These are phyloP conservation scores for Mythimna ferrago DNA, from an alignment of 2,888 invertebrate genomes.

Conservation along the genomic window DNA sequence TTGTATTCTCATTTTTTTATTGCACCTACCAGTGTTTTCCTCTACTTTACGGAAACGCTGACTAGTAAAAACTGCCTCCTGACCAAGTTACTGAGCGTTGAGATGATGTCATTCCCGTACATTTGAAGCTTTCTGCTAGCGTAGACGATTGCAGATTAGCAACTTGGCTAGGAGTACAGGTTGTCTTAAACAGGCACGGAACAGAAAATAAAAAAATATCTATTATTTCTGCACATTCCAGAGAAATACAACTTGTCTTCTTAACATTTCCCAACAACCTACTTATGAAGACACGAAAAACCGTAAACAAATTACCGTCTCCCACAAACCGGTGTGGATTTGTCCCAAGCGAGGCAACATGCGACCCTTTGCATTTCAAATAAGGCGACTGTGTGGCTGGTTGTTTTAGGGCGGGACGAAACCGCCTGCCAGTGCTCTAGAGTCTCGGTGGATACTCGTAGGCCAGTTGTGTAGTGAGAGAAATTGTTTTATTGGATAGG, in stretches of 20 bases:
- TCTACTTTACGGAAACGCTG: no score
- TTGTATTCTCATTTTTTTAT: no score
- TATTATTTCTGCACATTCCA: not conserved
- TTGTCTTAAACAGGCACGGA: no score
- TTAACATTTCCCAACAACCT: not conserved
- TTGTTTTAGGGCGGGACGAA: conserved; percentile 62
- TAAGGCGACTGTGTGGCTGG: conserved; percentile 58
- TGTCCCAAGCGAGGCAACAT: conserved; percentile 46
- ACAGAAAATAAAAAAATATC: not conserved
- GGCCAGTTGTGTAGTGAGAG: conserved; percentile 43
- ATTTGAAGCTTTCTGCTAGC: no score
- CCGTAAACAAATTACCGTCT: conserved; percentile 38
- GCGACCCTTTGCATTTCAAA: conserved; percentile 69
- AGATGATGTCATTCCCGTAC: no score
- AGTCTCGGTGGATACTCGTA: conserved; percentile 11
- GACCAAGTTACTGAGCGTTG: no score
- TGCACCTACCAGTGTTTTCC: no score
- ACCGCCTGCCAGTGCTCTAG: conserved; percentile 24
- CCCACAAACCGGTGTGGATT: conserved; percentile 42
- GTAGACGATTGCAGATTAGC: no score
- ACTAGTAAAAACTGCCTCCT: no score
- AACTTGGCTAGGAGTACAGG: no score
- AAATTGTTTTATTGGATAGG: conserved; percentile 25
- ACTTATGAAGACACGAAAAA: conserved; percentile 14
- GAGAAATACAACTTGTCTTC: not conserved